phyloP scores from a whole-genome alignment of 2,113 vertebrate genomes.

The Sylvilagus bachmani region DNA sequence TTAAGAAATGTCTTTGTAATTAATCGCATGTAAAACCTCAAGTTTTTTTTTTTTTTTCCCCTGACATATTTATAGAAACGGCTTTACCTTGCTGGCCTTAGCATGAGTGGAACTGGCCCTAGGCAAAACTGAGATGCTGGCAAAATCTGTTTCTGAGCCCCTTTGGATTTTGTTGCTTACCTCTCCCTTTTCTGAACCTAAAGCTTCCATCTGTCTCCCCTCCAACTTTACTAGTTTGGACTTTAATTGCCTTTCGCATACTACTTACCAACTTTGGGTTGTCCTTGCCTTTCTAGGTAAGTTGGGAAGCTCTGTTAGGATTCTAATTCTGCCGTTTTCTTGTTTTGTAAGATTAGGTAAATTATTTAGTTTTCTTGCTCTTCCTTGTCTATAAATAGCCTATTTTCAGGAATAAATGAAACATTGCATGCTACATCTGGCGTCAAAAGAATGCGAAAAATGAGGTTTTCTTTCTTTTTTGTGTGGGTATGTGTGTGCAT shows the following conservation, averaged over 20 bases:
- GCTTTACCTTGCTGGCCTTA: slow-evolving; percentile 31
- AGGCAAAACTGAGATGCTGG: neutral
- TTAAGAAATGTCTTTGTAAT: slow-evolving; percentile 78
- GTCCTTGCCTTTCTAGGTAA: neutral
- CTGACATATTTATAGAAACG: slow-evolving; percentile 30
- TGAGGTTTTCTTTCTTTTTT: neutral
- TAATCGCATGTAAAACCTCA: slow-evolving; percentile 75
- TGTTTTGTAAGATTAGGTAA: neutral
- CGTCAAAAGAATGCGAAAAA: neutral
- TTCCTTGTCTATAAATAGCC: neutral
- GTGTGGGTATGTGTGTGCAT: too few species aligned
- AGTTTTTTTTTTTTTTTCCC: neutral
- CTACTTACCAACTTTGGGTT: neutral
- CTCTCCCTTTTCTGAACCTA: neutral
- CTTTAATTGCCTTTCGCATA: slow-evolving; percentile 21
- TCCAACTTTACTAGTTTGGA: neutral
- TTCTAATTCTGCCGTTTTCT: neutral
- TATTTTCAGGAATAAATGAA: slow-evolving; percentile 28
- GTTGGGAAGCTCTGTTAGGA: neutral
- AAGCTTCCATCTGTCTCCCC: neutral
- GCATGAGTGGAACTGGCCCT: neutral
- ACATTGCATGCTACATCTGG: neutral
- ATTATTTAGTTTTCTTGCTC: neutral
- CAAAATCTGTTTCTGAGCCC: neutral
- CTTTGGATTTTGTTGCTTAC: neutral